A percentile compares a stretch with the other conserved stretches of the same genome.
phyloP scores from a whole-genome alignment of 1,140 invertebrate species.

The Temnothorax longispinosus region DNA sequence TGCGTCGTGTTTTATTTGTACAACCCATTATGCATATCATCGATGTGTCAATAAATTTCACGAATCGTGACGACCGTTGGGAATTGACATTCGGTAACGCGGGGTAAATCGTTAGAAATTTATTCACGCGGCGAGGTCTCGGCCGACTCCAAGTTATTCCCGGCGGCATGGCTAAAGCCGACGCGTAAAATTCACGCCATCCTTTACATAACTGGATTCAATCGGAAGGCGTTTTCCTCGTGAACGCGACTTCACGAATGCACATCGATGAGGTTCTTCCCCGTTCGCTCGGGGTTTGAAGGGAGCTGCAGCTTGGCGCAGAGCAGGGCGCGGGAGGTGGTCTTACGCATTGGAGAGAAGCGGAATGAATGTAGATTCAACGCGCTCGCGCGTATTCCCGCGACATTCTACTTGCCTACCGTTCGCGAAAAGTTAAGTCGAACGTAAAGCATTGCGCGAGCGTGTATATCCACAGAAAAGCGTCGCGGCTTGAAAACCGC shows the following conservation, averaged over 20 bases:
- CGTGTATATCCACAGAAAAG: background rate
- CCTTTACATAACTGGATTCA: conserved; percentile 77
- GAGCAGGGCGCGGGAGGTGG: background rate
- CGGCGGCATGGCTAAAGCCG: conserved; percentile 57
- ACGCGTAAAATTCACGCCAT: conserved; percentile 68
- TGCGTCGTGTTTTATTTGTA: conserved; percentile 22
- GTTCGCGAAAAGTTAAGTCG: conserved; percentile 59
- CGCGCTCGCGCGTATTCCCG: conserved; percentile 43
- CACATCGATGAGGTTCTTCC: conserved; percentile 54
- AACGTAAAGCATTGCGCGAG: conserved; percentile 18
- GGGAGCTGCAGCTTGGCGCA: background rate
- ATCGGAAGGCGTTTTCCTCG: conserved; percentile 75
- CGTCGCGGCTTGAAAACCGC: conserved; percentile 18
- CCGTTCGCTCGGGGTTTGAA: background rate
- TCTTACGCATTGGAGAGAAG: conserved; percentile 54
- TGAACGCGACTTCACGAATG: conserved; percentile 63
- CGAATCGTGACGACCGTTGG: conserved; percentile 40
- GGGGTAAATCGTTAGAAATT: conserved; percentile 65
- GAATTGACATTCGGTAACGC: conserved; percentile 39
- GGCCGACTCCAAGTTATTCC: conserved; percentile 66
- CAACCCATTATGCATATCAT: conserved; percentile 20
- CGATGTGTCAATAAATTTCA: conserved; percentile 46
- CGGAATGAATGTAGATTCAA: conserved; percentile 60
- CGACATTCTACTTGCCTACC: conserved; percentile 49
- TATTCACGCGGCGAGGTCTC: conserved; percentile 60